Conservation (phyloP, 2,888 invertebrate species). For the Chrysopilus asiliformis region DNA sequence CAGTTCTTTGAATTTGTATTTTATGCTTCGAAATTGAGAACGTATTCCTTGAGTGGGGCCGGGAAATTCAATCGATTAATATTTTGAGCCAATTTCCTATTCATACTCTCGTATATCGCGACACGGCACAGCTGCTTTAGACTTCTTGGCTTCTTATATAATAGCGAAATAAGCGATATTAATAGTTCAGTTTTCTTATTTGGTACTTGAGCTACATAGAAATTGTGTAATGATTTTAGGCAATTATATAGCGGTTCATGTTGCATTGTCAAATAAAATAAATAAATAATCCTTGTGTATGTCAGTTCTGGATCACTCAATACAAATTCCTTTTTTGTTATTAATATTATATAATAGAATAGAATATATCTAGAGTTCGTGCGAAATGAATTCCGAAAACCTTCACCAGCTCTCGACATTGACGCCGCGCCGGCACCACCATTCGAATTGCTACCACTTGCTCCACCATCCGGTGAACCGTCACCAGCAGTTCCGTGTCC, state of each 20-base stretch:
- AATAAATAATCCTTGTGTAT: constrained; percentile 50
- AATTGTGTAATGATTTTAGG: constrained; percentile 51
- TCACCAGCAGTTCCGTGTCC: constrained; percentile 3
- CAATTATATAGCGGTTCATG: constrained; percentile 54
- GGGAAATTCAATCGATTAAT: constrained; percentile 56
- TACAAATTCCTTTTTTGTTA: constrained; percentile 51
- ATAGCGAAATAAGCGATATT: constrained; percentile 45
- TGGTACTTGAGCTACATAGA: constrained; percentile 47
- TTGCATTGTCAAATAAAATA: constrained; percentile 53
- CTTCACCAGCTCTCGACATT: constrained; percentile 21
- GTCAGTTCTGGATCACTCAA: constrained; percentile 47
- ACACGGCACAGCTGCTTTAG: constrained; percentile 60
- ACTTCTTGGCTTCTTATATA: constrained; percentile 51
- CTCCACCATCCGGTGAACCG: constrained; percentile 13
- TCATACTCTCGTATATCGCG: constrained; percentile 51
- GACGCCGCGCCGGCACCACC: too few relatives aligned
- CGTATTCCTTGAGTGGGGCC: constrained; percentile 50
- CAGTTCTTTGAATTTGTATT: constrained; percentile 8
- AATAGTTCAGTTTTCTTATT: constrained; percentile 48
- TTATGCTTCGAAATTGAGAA: constrained; percentile 49
- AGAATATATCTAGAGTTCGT: constrained; percentile 43
- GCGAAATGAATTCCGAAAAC: constrained; percentile 35
- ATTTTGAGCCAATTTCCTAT: constrained; percentile 48
- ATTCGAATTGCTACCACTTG: constrained; percentile 11
- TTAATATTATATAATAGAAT: constrained; percentile 56